Evolutionary conservation across 2,888 invertebrate genomes (phyloP).

Genomic region (Lasioglossum zephyrum): DNA sequence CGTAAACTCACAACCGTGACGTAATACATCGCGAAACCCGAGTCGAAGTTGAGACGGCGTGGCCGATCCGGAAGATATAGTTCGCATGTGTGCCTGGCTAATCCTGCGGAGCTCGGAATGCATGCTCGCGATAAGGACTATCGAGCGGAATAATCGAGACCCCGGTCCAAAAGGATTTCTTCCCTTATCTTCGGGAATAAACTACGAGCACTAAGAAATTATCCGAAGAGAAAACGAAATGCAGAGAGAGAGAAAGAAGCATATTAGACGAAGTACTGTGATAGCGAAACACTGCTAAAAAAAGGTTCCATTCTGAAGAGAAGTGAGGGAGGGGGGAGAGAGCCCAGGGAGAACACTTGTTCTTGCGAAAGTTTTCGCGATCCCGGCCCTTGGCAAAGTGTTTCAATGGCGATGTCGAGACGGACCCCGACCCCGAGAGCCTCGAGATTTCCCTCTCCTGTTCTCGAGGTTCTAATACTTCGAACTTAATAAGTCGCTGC

Average conservation of each 20-base stretch:
- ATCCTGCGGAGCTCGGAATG: background rate
- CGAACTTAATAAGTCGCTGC: slow-evolving; percentile 21
- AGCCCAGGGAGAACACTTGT: background rate
- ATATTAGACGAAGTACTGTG: slow-evolving; percentile 6
- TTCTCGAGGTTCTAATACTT: slow-evolving; percentile 13
- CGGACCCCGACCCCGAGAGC: background rate
- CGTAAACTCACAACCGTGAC: background rate
- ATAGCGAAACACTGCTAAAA: background rate
- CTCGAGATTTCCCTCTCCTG: background rate
- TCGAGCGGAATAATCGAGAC: slow-evolving; percentile 39
- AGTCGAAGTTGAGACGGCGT: background rate
- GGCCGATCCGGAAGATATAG: background rate
- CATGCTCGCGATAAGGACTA: slow-evolving; percentile 8
- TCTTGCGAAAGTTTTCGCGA: slow-evolving; percentile 44
- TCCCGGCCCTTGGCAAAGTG: slow-evolving; percentile 28
- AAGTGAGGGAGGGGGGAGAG: no score
- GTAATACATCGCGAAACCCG: background rate
- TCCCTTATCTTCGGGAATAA: slow-evolving; percentile 18
- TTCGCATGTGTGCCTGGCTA: background rate
- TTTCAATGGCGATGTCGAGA: slow-evolving; percentile 14
- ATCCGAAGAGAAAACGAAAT: background rate
- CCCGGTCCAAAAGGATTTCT: background rate
- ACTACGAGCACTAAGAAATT: background rate
- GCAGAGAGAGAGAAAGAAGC: background rate
- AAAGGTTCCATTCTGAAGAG: background rate